These are phyloP conservation scores for Argyrosomus regius DNA, from an alignment of 2,797 vertebrate genomes.

Conservation along the genomic window DNA sequence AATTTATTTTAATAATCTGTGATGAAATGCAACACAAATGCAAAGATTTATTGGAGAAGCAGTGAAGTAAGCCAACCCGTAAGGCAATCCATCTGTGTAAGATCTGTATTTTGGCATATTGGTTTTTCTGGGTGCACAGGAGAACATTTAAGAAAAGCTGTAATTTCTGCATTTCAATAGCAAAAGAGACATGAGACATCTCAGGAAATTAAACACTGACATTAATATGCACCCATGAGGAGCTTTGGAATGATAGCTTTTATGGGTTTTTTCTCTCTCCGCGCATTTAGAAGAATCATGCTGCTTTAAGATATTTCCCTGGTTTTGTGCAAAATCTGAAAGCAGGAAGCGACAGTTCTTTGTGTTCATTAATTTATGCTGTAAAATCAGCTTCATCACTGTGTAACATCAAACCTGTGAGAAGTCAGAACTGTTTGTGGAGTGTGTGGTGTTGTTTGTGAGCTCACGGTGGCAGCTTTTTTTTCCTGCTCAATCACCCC, in stretches of 20 bases:
- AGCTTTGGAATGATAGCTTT: constrained; percentile 32
- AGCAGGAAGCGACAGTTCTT: constrained; percentile 12
- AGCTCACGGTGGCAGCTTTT: constrained; percentile 22
- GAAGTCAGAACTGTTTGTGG: constrained; percentile 2
- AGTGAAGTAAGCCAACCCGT: constrained; percentile 14
- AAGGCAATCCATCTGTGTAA: constrained; percentile 3
- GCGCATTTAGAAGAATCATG: neutral
- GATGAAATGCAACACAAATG: neutral
- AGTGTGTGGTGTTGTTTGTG: constrained; percentile 1
- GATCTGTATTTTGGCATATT: constrained; percentile 1
- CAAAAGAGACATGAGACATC: constrained; percentile 23
- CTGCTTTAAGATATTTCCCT: constrained; percentile 2
- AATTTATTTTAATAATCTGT: neutral
- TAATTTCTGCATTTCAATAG: constrained; percentile 52
- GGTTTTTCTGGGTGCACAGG: constrained; percentile 2
- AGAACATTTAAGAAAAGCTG: constrained; percentile 22
- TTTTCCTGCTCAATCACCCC: constrained; percentile 16
- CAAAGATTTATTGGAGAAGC: neutral
- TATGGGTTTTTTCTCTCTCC: neutral
- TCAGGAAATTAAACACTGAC: constrained; percentile 62
- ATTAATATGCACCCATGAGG: constrained; percentile 32
- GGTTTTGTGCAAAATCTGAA: constrained; percentile 20
- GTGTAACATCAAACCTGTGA: constrained; percentile 2
- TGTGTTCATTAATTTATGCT: constrained; percentile 4
- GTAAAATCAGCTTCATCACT: neutral